phyloP scores from a whole-genome alignment of 2,888 invertebrate species.

The Cephus rjabovi region DNA sequence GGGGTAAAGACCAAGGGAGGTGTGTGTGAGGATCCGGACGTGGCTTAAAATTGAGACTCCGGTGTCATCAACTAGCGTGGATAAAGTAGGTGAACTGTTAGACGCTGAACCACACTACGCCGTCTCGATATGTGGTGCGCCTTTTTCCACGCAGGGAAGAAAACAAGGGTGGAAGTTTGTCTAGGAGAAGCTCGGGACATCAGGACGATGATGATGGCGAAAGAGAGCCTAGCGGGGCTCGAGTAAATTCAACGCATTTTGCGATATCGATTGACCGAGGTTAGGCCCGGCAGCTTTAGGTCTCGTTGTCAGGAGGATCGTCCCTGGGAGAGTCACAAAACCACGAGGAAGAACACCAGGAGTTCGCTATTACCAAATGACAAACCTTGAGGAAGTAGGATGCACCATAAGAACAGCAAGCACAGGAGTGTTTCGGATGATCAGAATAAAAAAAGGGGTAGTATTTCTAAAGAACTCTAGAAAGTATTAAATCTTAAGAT shows the following conservation, averaged over 20 bases:
- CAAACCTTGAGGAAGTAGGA: background rate
- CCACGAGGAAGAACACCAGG: background rate
- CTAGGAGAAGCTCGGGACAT: background rate
- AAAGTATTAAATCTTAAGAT: background rate
- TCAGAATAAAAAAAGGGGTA: background rate
- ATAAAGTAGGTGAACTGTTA: background rate
- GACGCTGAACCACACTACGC: background rate
- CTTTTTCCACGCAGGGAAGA: background rate
- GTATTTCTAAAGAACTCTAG: background rate
- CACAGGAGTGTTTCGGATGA: background rate
- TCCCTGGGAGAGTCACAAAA: background rate
- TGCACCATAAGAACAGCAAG: no score
- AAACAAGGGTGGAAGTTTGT: background rate
- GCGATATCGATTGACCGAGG: conserved; percentile 7
- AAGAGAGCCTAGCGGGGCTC: background rate
- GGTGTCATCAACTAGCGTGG: background rate
- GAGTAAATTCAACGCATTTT: conserved; percentile 3
- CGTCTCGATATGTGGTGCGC: background rate
- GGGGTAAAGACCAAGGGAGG: background rate
- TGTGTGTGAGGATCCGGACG: background rate
- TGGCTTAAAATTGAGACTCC: background rate
- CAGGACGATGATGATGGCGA: background rate
- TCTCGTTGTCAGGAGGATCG: background rate
- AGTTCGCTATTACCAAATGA: background rate
- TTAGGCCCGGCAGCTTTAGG: conserved; percentile 5